phyloP scores from a whole-genome alignment of 2,888 invertebrate genomes.

The Pyrgus malvae region DNA sequence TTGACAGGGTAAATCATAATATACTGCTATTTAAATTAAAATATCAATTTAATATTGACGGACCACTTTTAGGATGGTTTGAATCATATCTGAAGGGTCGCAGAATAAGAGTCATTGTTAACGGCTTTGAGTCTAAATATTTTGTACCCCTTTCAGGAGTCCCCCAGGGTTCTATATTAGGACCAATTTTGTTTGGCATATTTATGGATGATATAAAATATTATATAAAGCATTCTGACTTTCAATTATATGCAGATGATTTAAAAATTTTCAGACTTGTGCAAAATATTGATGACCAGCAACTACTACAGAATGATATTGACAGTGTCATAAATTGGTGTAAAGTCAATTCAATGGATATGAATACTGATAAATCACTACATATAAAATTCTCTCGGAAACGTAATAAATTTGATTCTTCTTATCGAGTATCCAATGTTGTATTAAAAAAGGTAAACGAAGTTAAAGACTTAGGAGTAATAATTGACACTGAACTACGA shows the following conservation, averaged over 20 bases:
- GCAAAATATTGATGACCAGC: neutral
- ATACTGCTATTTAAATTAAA: slow-evolving; percentile 2
- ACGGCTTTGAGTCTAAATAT: neutral
- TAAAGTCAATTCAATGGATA: neutral
- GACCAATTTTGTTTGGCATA: slow-evolving; percentile 2
- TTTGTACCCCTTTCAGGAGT: neutral
- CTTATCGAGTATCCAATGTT: neutral
- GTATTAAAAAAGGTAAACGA: neutral
- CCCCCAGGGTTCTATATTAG: slow-evolving; percentile 8
- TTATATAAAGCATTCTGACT: neutral
- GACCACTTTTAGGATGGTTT: neutral
- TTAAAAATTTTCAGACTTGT: slow-evolving; percentile 1
- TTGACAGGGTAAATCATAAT: neutral
- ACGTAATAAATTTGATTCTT: neutral
- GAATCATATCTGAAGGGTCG: slow-evolving; percentile 3
- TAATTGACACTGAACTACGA: neutral
- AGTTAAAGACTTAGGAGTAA: neutral
- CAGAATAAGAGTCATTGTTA: neutral
- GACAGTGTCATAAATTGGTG: slow-evolving; percentile 3
- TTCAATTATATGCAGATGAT: slow-evolving; percentile 1
- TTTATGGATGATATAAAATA: slow-evolving; percentile 10
- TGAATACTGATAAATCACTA: neutral
- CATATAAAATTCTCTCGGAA: slow-evolving; percentile 9
- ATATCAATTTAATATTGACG: slow-evolving; percentile 1
- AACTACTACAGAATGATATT: neutral